These are phyloP conservation scores for Eciton burchellii DNA, from an alignment of 1,140 invertebrate genomes.

Conservation along the genomic window DNA sequence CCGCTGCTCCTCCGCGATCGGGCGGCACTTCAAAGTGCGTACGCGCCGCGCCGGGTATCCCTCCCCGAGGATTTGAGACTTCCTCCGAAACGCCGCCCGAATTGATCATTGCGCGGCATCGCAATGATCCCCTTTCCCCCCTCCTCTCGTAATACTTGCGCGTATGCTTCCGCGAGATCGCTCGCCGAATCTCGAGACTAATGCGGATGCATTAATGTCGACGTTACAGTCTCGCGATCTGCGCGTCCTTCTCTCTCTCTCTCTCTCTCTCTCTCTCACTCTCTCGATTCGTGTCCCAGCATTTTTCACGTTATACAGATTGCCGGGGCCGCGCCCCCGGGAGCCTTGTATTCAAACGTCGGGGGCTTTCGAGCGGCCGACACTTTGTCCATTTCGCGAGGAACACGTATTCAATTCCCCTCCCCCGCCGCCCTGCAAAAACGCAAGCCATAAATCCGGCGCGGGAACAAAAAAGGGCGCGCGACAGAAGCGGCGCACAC, in stretches of 20 bases:
- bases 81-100: too few relatives aligned
- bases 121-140: too few relatives aligned
- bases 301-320: neutral
- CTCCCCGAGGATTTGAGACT: too few relatives aligned
- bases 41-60: too few relatives aligned
- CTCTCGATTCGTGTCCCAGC: neutral
- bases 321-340: neutral
- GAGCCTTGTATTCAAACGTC: conserved; percentile 1
- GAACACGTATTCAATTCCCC: conserved; percentile 44
- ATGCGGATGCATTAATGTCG: neutral
- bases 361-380: neutral
- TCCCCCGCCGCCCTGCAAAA: too few relatives aligned
- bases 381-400: conserved; percentile 33
- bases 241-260: too few relatives aligned
- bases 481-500: conserved; percentile 41
- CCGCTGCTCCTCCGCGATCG: too few relatives aligned
- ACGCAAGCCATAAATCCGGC: conserved; percentile 44
- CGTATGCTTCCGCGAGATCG: too few relatives aligned
- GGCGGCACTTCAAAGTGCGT: too few relatives aligned
- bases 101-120: too few relatives aligned
- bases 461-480: conserved; percentile 30
- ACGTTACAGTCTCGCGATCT: too few relatives aligned
- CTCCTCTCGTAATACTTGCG: too few relatives aligned
- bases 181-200: neutral
- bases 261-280: neutral